Base-by-base conservation (phyloP, 2,113 vertebrate genomes). In the Colinus virginianus region DNA sequence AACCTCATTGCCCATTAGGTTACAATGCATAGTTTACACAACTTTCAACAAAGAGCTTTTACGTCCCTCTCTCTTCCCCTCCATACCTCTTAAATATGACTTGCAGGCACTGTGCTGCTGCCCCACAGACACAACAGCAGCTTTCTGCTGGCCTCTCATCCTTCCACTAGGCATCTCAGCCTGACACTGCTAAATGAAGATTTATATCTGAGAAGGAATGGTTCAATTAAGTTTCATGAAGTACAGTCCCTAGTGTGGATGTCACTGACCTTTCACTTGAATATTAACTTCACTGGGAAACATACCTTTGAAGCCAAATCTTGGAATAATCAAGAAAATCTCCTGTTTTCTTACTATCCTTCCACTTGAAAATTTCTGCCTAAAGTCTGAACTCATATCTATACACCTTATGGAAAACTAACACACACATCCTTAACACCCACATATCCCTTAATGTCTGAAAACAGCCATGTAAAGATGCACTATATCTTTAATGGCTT, bases 401-500 rank as follows among this genome's bases (percentile, higher is more conserved):
- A 72, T 23, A 68, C 58, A 88, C 53, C 40, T 76, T 56, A 34
- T n/a, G n/a, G 53, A 32, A 90, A 93, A 55, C 20, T 20, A 88
- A 36, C 1, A 4, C 80, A 87, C 48, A 5, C 62, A 28, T 11
- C 11, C 32, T 75, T 38, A 84, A 51, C 66, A 6, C 1, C 4
- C 80, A 87, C 45, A 4, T 66, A 28, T 11, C 11, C 32, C 71
- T 38, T 36, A 58, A 46, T 62, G 76, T 67, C 59, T 78, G 84
- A 94, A 83, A 59, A 43, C 13, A 90, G 8, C 4, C 45, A 30
- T 45, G 77, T 88, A 34, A 77, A 88, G 12, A 12, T 38, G 43
- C 21, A 36, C 61, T 85, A 42, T 68, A 90, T 95, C 25, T 75
- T 78, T 36, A 89, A 49, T 62, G 36, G 63, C 32, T 96, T 81